phyloP scores from a whole-genome alignment of 1,140 invertebrate genomes.

The Polyergus mexicanus region DNA sequence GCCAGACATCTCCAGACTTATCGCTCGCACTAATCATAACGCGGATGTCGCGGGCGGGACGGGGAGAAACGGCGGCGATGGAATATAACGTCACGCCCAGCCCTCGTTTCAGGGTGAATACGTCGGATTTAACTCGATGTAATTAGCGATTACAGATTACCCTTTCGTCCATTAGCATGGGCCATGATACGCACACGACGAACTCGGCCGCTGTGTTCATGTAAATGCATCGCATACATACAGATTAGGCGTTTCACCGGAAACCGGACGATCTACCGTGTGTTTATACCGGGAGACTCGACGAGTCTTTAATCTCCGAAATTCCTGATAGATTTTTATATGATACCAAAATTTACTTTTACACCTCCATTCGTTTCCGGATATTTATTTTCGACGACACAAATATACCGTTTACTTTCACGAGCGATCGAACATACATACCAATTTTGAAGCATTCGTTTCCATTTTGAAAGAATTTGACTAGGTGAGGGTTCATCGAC shows the following conservation, averaged over 20 bases:
- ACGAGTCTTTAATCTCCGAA: constrained; percentile 19
- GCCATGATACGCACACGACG: constrained; percentile 62
- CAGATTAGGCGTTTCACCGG: constrained; percentile 58
- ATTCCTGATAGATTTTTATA: constrained; percentile 17
- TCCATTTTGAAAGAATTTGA: constrained; percentile 19
- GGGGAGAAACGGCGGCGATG: background rate
- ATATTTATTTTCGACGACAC: background rate
- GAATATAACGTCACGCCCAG: constrained; percentile 75
- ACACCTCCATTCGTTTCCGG: background rate
- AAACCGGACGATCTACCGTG: constrained; percentile 30
- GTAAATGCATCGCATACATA: constrained; percentile 65
- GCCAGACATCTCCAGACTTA: constrained; percentile 77
- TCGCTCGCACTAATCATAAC: constrained; percentile 78
- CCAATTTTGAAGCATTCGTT: background rate
- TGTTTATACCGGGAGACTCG: background rate
- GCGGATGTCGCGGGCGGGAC: constrained; percentile 3
- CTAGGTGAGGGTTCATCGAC: constrained; percentile 8
- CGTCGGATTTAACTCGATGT: constrained; percentile 80
- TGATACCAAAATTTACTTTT: background rate
- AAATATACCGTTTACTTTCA: background rate
- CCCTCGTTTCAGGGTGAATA: constrained; percentile 71
- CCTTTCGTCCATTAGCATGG: constrained; percentile 78
- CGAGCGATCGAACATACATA: background rate
- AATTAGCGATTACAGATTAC: constrained; percentile 80
- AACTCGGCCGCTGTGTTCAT: constrained; percentile 57